Evolutionary conservation across 2,113 vertebrate genomes (phyloP), one percentile per base, ranked within the genome.

Genomic region (Burhinus bistriatus): DNA sequence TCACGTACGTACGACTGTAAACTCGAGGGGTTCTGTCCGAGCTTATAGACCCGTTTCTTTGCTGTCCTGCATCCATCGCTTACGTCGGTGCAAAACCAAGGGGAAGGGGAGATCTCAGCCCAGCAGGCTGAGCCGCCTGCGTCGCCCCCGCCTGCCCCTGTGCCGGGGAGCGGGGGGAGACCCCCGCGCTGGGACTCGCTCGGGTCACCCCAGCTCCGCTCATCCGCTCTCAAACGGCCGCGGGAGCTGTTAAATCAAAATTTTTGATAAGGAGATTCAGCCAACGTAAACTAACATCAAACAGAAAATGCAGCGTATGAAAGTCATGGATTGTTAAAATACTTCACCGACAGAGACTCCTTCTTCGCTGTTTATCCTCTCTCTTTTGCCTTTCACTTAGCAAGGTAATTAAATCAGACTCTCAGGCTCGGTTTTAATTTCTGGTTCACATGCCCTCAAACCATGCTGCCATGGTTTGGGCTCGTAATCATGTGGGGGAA

Each of bases 381-480:
- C 70, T 58, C 83, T 49, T 73, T 42, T 64, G 84, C 94, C 82
- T 97, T 93, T 90, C 93, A 40, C 84, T 95, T 94, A 70, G 84
- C 62, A 32, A 89, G 87, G 87, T 96, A 97, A 96, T 96, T 96
- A 96, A 97, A 94, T 73, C 94, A 83, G 87, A 38, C 89, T 89
- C 83, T 55, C 44, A 22, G 95, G 76, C 94, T 96, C 3, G 26
- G 78, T 73, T 97, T 94, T 95, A 94, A 97, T 96, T 95, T 88
- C 94, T 97, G 87, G 83, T 89, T 95, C 84, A 23, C 51, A 27
- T 93, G 95, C 94, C 94, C 94, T 96, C 91, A 38, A 96, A 93
- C 91, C 89, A 93, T 0, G 27, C 94, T 66, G 94, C 93, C 2
- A 3, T 18, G 62, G 49, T 42, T 66, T 61, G 87, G 84, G 54